Evolutionary conservation across 2,888 invertebrate genomes (phyloP).

Genomic region (Leuctra nigra): DNA sequence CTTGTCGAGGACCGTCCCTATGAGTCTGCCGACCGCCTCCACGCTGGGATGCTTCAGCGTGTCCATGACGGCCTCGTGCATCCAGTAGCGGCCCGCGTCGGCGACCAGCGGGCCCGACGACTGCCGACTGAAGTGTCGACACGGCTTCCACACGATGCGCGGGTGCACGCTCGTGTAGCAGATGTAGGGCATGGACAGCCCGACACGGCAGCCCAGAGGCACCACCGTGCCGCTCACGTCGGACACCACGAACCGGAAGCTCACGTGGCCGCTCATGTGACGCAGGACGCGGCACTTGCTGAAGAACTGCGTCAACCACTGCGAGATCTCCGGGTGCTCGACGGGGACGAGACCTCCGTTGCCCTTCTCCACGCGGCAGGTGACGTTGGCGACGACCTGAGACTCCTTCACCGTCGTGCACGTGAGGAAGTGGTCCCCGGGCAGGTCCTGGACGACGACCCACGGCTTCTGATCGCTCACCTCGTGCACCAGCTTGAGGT

Average conservation of each 20-base stretch:
- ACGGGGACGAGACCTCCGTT: slow-evolving; percentile 62
- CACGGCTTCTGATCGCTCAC: slow-evolving; percentile 69
- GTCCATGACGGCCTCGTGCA: slow-evolving; percentile 50
- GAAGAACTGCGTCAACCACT: slow-evolving; percentile 68
- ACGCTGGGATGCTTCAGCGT: slow-evolving; percentile 44
- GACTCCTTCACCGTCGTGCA: slow-evolving; percentile 78
- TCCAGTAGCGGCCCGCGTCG: slow-evolving; percentile 48
- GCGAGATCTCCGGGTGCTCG: slow-evolving; percentile 55
- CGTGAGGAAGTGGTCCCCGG: slow-evolving; percentile 69
- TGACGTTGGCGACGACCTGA: slow-evolving; percentile 70
- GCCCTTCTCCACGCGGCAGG: slow-evolving; percentile 62
- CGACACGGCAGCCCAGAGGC: slow-evolving; percentile 64
- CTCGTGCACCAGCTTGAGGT: slow-evolving; percentile 60
- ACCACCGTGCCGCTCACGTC: slow-evolving; percentile 48
- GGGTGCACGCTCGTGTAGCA: slow-evolving; percentile 67
- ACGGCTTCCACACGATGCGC: slow-evolving; percentile 55
- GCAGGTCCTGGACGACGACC: slow-evolving; percentile 70
- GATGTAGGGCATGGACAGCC: slow-evolving; percentile 73
- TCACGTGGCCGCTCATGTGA: slow-evolving; percentile 69
- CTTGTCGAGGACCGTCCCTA: slow-evolving; percentile 66
- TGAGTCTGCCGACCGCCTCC: slow-evolving; percentile 50
- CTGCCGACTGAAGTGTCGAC: slow-evolving; percentile 52
- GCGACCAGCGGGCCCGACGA: slow-evolving; percentile 47
- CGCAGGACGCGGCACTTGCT: slow-evolving; percentile 55
- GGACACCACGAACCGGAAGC: slow-evolving; percentile 65